These are phyloP conservation scores for Rhombomys opimus DNA, from an alignment of 2,113 vertebrate species.

Conservation along the genomic window DNA sequence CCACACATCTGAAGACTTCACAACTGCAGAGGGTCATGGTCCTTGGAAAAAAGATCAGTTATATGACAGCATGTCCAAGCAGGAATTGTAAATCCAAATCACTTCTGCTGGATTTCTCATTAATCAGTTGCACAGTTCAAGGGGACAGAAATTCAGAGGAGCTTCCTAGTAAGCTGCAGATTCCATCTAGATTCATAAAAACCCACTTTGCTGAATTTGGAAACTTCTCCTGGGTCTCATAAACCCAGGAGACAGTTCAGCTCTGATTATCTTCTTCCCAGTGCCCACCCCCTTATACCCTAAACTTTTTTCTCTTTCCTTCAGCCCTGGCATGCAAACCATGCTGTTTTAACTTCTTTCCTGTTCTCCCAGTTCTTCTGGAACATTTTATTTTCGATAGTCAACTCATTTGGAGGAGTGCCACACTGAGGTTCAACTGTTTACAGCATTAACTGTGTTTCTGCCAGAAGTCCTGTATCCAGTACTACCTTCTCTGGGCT, in stretches of 20 bases:
- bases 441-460: constrained; percentile 88
- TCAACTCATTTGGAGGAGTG: constrained; percentile 91
- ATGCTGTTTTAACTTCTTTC: constrained; percentile 92
- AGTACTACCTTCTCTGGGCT: constrained; percentile 82
- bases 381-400: constrained; percentile 93
- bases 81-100: constrained; percentile 66
- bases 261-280: constrained; percentile 79
- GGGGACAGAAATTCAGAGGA: constrained; percentile 65
- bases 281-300: not conserved
- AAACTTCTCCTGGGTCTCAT: constrained; percentile 59
- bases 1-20: not conserved
- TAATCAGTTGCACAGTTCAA: constrained; percentile 64
- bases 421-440: constrained; percentile 89
- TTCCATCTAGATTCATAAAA: constrained; percentile 73
- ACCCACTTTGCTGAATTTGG: constrained; percentile 55
- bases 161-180: constrained; percentile 69
- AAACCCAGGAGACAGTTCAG: constrained; percentile 79
- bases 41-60: constrained; percentile 57
- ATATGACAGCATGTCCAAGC: constrained; percentile 51
- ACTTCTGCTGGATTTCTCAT: constrained; percentile 58
- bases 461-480: constrained; percentile 85
- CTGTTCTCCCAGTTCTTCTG: constrained; percentile 93
- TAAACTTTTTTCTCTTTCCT: constrained; percentile 79
- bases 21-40: not conserved
- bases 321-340: constrained; percentile 90